Base-by-base conservation (phyloP, 2,797 vertebrate species). In the Coregonus sp. region DNA sequence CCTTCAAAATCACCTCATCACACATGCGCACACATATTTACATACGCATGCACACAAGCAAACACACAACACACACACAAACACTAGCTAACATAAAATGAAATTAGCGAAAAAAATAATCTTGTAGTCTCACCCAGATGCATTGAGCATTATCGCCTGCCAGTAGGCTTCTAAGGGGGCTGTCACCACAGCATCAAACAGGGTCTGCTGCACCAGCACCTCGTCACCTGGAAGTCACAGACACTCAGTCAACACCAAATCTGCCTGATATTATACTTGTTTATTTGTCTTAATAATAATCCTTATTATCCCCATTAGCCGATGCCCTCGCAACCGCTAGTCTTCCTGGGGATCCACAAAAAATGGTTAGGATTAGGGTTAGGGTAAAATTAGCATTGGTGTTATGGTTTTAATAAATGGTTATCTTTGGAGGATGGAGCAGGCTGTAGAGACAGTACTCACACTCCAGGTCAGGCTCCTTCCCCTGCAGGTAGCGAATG, bases 121-220 rank as follows among this genome's bases (percentile, higher is more conserved):
- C 70, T 51, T 29, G 6, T 1, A 80, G 6, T 68, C 91, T 82
- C 88, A 98, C 97, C 85, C 82, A 6, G 93, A 91, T 71, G 86
- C 88, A 65, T 93, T 96, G 86, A 98, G 95, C 74, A 94, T 94
- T 85, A 99, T 86, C 0, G 95, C 92, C 5, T 96, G 98, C 98
- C 98, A 99, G 82, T 98, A 98, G 20, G 97, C 98, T 76, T 99
- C 97, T 85, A 99, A 89, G 1, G 97, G 97, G 37, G 98, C 98
- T 0, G 97, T 99, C 47, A 98, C 96, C 82, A 98, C 97, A 0
- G 97, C 97, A 0, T 99, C 97, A 40, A 98, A 98, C 72, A 99
- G 87, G n/a, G 94, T 92, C 81, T 98, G 96, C 85, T 95, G 96
- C 18, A 99, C 91, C 85, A 99, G 76, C 67, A 97, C 89, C 81